Conservation (phyloP, 1,140 invertebrate genomes). For the Brachionus plicatilis region DNA sequence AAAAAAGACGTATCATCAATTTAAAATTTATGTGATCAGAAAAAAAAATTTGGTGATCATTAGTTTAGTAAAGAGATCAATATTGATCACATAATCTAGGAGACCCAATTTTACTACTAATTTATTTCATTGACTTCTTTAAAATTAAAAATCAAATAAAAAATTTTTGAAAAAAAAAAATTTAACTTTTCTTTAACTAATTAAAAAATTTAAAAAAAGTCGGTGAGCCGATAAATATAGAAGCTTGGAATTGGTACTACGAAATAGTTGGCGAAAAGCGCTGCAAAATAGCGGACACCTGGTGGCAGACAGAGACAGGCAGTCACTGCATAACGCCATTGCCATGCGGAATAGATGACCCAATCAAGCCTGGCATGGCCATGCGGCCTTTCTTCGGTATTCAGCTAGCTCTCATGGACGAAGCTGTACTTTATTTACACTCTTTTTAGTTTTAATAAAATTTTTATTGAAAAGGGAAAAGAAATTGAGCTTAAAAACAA, state of each 20-base stretch:
- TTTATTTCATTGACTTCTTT: no score
- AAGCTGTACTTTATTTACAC: background rate
- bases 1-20: no score
- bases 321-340: conserved; percentile 58
- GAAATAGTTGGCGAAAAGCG: conserved; percentile 69
- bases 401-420: conserved; percentile 54
- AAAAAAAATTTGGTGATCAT: no score
- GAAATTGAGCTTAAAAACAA: conserved; percentile 9
- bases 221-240: conserved; percentile 92
- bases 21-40: no score
- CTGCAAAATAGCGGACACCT: conserved; percentile 81
- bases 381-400: conserved; percentile 60
- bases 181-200: background rate
- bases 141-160: no score
- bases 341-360: conserved; percentile 53
- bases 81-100: no score
- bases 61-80: no score
- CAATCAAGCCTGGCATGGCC: conserved; percentile 56
- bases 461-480: conserved; percentile 44
- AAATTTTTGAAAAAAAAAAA: no score
- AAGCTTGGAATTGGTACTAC: conserved; percentile 97
- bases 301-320: conserved; percentile 74
- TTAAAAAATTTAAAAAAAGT: conserved; percentile 57
- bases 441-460: no score
- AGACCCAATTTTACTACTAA: no score